Base-by-base conservation (phyloP, 2,113 vertebrate species). In the Buteo buteo region DNA sequence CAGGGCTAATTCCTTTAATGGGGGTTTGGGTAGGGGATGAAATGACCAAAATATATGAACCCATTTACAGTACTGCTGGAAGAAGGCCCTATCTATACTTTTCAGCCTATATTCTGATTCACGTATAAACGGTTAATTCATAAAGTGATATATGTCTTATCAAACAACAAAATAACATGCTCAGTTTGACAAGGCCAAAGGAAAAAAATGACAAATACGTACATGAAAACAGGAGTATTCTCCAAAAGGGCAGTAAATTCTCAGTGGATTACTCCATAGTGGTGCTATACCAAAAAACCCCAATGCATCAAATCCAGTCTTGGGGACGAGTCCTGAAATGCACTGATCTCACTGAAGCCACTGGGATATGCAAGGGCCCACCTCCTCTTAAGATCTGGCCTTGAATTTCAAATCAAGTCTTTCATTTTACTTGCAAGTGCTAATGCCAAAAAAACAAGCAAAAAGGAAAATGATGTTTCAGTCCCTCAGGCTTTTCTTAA, bases 381-480 rank as follows among this genome's bases (percentile, higher is more conserved):
- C n/a, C 26, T 92, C 34, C 36, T 94, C 64, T 64, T 70, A 74
- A 84, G 77, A 78, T 71, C 45, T 84, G 67, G 61, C 67, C 83
- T 96, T 93, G 83, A 92, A 62, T 95, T 97, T 92, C 65, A 97
- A 96, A 91, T 82, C 61, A 90, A 96, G 34, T 70, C 50, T 96
- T 92, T 61, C 52, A 91, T 94, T 97, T 96, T 90, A 74, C 76
- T 97, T 52, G 22, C 80, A 85, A 92, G 34, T 80, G 49, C 26
- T 94, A 94, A 94, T 62, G 66, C 42, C 59, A 89, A 61, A 87
- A 94, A 94, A 57, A 20, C 77, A 79, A 81, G 24, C 44, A 78
- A 78, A 86, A 88, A 62, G n/a, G 42, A 94, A 93, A 83, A 78
- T 5, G 3, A 78, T n/a, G 1, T 86, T 92, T 90, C 70, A 4